Conservation (phyloP, 1,140 invertebrate species). For the Andricus grossulariae region DNA sequence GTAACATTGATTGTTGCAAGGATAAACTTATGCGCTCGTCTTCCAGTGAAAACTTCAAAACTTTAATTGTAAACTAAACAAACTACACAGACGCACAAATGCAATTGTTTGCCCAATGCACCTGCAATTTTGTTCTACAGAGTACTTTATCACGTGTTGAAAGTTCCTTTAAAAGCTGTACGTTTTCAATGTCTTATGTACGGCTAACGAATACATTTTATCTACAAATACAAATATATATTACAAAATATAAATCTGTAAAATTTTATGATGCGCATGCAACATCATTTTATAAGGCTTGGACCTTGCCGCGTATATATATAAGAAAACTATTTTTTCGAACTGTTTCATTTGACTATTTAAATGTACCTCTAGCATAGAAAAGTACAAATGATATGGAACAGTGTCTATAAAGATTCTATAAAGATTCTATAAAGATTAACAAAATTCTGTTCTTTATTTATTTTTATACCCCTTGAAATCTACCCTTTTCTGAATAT, state of each 20-base stretch:
- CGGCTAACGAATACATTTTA: slow-evolving; percentile 3
- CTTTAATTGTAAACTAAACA: not conserved
- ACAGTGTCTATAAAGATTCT: not conserved
- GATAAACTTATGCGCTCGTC: not conserved
- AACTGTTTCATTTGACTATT: slow-evolving; percentile 30
- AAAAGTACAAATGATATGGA: slow-evolving; percentile 13
- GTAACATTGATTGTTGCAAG: not conserved
- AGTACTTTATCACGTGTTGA: not conserved
- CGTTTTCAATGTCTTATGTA: slow-evolving; percentile 4
- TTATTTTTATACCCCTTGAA: not conserved
- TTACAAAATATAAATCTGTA: not conserved
- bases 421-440: slow-evolving; percentile 4
- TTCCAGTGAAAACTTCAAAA: not conserved
- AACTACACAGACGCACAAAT: not conserved
- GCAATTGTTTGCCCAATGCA: not conserved
- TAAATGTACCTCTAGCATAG: slow-evolving; percentile 24
- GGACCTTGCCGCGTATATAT: not conserved
- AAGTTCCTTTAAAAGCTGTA: slow-evolving; percentile 9
- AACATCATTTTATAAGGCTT: slow-evolving; percentile 26
- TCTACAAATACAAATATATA: slow-evolving; percentile 2
- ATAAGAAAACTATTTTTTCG: slow-evolving; percentile 18
- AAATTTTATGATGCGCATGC: slow-evolving; percentile 20
- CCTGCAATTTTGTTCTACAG: not conserved
- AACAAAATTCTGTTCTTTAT: not conserved
- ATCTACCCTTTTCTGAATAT: not conserved